phyloP scores from a whole-genome alignment of 1,140 invertebrate species.

The Heliothis subflexa region DNA sequence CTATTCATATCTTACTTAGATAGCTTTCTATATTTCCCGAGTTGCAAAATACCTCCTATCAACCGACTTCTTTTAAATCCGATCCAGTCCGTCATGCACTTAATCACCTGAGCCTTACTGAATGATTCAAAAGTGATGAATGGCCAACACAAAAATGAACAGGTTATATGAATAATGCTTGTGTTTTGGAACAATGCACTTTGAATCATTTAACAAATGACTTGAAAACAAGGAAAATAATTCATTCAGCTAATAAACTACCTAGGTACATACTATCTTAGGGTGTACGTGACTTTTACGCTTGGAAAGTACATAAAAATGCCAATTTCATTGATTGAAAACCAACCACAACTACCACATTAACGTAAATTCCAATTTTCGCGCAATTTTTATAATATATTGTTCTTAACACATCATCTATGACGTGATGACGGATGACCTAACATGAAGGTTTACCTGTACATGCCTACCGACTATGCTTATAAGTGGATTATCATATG shows the following conservation, averaged over 20 bases:
- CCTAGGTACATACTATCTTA: neutral
- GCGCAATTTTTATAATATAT: no score
- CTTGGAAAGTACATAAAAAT: neutral
- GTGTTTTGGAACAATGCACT: neutral
- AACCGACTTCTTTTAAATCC: no score
- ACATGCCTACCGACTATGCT: neutral
- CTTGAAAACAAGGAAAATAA: slow-evolving; percentile 3
- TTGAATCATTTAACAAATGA: neutral
- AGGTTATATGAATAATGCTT: neutral
- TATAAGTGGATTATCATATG: neutral
- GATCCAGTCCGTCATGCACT: no score
- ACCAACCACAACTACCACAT: neutral
- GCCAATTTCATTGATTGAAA: neutral
- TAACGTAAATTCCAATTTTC: neutral
- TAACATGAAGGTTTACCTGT: slow-evolving; percentile 5
- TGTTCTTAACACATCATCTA: neutral
- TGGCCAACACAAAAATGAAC: neutral
- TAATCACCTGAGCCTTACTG: no score
- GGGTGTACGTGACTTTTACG: neutral
- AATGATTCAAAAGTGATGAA: neutral
- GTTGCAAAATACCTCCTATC: no score
- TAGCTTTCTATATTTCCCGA: no score
- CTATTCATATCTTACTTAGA: no score
- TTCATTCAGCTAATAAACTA: neutral
- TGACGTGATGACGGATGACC: neutral